Conservation (phyloP, 2,797 vertebrate species). For the Amazona finschi region DNA sequence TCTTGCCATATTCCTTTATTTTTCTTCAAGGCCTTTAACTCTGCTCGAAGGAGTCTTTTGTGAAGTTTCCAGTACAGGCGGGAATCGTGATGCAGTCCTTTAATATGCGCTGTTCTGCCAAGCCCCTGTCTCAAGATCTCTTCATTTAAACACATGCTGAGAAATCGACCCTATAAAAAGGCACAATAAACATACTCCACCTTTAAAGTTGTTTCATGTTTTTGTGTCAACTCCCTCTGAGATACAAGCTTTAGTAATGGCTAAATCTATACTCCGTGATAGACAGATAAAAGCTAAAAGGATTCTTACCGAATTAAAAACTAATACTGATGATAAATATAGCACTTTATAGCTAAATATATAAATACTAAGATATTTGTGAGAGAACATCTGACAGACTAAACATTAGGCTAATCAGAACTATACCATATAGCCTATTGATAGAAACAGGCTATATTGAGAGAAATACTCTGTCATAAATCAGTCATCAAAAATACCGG, state of each 20-base stretch:
- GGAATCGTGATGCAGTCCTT: slow-evolving; percentile 79
- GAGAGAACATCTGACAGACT: background rate
- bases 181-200: background rate
- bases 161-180: slow-evolving; percentile 75
- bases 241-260: background rate
- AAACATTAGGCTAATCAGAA: background rate
- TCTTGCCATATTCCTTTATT: slow-evolving; percentile 88
- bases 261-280: accelerated
- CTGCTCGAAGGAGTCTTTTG: slow-evolving; percentile 85
- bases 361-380: background rate
- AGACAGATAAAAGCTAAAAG: background rate
- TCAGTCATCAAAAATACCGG: background rate
- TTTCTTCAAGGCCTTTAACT: slow-evolving; percentile 86
- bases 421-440: background rate
- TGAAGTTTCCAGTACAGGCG: slow-evolving; percentile 85
- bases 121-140: slow-evolving; percentile 86
- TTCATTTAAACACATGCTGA: slow-evolving; percentile 85
- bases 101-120: slow-evolving; percentile 80
- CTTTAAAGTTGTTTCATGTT: background rate
- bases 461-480: background rate
- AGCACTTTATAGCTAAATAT: background rate
- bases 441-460: background rate
- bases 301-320: background rate
- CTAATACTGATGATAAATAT: background rate
- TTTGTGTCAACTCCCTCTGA: background rate